Base-by-base conservation (phyloP, 2,113 vertebrate species). In the Sarotherodon lohbergeri region DNA sequence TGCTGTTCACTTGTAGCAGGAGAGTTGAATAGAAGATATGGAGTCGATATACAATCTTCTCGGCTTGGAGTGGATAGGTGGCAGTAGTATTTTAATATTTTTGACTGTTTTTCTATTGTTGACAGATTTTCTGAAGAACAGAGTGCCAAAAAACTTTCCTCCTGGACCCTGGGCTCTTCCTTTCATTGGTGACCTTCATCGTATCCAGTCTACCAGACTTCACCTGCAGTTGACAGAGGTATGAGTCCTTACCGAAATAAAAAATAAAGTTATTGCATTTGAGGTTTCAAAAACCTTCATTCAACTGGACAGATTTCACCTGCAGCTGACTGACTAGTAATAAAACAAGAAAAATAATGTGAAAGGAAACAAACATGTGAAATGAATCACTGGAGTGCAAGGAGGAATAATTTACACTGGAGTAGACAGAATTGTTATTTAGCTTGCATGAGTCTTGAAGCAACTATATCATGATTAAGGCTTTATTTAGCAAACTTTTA, bases 131-230 rank as follows among this genome's bases (percentile, higher is more conserved):
- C 19, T 96, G 59, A 96, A 85, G 87, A 86, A 63, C 34, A 94
- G 91, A 89, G 86, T 5, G 0, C 96, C 95, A 0, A 89, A 88
- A 36, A 68, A 96, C 86, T 97, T 94, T 55, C 97, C 97, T 2
- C 97, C 97, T 0, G 94, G 95, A 0, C 97, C 97, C 0, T 41
- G 89, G 63, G 0, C 85, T 48, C 17, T 97, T 3, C 97, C 97
- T 3, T 48, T 97, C 0, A 0, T 97, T 4, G 97, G 97, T 3
- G 0, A 96, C 1, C 7, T 96, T 1, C 12, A 83, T 3, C 0
- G 90, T 3, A 6, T 96, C 7, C 2, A 80, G 0, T 17, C 4
- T 1, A 0, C 82, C 2, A 88, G 87, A 0, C 0, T 96, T 1
- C 14, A 92, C 59, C 92, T 95, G 80, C 91, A 95, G 83, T 39